These are phyloP conservation scores for Heliconius nattereri DNA, from an alignment of 1,140 invertebrate genomes.

Conservation along the genomic window DNA sequence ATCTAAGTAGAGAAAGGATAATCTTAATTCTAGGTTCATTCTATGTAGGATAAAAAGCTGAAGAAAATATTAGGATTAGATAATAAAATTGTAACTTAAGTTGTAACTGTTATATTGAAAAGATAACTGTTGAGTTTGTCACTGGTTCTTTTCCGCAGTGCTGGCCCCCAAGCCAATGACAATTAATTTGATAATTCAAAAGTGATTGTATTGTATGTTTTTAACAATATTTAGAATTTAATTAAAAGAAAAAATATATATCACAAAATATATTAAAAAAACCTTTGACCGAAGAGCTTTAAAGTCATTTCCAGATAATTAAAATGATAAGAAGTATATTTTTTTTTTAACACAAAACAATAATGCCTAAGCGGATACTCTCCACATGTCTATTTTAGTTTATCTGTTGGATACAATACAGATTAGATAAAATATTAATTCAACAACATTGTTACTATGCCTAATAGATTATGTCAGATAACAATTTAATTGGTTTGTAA, in stretches of 20 bases:
- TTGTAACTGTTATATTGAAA: no score
- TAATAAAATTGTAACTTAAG: no score
- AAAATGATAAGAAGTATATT: not conserved
- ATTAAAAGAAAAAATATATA: not conserved
- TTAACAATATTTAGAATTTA: no score
- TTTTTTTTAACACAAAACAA: not conserved
- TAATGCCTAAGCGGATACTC: not conserved
- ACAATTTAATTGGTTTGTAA: constrained; percentile 6
- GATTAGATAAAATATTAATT: constrained; percentile 4
- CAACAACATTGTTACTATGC: constrained; percentile 3
- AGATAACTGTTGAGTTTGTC: no score
- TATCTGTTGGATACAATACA: constrained; percentile 1
- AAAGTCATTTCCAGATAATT: not conserved
- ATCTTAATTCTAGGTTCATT: no score
- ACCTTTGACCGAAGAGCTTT: not conserved
- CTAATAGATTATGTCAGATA: not conserved
- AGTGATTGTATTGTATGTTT: no score
- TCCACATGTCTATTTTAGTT: not conserved
- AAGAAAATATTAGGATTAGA: no score
- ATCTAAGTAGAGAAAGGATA: no score
- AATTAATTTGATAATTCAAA: no score
- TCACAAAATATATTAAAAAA: not conserved
- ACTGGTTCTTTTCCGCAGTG: no score
- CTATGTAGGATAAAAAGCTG: no score
- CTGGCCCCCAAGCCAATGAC: no score